Evolutionary conservation across 1,140 invertebrate genomes (phyloP).

Genomic region (Polyergus mexicanus): DNA sequence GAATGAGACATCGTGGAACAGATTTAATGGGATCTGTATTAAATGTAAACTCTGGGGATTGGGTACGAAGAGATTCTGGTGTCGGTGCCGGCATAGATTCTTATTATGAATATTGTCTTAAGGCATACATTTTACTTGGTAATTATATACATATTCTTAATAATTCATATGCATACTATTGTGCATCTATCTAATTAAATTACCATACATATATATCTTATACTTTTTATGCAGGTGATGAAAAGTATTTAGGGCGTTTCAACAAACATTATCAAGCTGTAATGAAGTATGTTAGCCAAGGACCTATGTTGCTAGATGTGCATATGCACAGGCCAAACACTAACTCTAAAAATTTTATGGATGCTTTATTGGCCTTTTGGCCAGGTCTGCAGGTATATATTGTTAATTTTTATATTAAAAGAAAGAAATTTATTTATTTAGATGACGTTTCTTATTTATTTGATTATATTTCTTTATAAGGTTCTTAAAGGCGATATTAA

Average conservation of each 20-base stretch:
- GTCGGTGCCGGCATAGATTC: conserved; percentile 99
- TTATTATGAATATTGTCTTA: conserved; percentile 99
- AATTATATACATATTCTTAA: conserved; percentile 35
- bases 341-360: conserved; percentile 99
- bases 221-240: conserved; percentile 89
- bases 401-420: conserved; percentile 44
- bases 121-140: conserved; percentile 94
- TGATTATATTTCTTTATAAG: conserved; percentile 80
- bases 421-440: conserved; percentile 3
- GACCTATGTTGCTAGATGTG: conserved; percentile 98
- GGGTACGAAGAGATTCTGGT: conserved; percentile 97
- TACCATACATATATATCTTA: conserved; percentile 16
- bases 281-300: conserved; percentile 99
- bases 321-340: conserved; percentile 99
- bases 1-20: conserved; percentile 95
- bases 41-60: conserved; percentile 99
- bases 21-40: conserved; percentile 98
- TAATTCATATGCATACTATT: neutral
- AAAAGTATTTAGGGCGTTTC: conserved; percentile 96
- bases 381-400: conserved; percentile 95
- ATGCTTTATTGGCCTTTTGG: conserved; percentile 98
- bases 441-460: conserved; percentile 51
- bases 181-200: neutral
- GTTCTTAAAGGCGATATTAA: conserved; percentile 97
- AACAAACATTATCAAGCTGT: conserved; percentile 99